Evolutionary conservation across 2,113 vertebrate genomes (phyloP), one percentile per base, ranked within the genome.

Genomic region (Reinhardtius hippoglossoides): DNA sequence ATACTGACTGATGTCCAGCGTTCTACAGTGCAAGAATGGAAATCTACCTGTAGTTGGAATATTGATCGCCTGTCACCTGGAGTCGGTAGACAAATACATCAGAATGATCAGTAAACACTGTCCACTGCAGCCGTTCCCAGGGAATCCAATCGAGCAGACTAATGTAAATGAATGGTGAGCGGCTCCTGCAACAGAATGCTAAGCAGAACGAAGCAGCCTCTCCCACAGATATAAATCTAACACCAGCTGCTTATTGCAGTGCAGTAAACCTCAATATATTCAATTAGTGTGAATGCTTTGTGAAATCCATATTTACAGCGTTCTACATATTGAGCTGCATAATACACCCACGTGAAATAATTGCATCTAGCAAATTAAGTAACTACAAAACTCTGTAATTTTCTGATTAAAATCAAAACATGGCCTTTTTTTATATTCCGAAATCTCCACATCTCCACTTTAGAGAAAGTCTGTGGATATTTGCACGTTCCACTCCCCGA

Each of bases 41-140:
- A 90, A 91, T 85, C 76, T 76, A 89, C 87, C 84, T 91, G 86
- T 91, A 89, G 91, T 87, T 88, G 84, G 72, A 81, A 81, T 92
- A 93, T 93, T 88, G 92, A 94, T 85, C 52, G 20, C 12, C 66
- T 89, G 89, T 87, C 91, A 65, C 1, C 68, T 64, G 31, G 76
- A 81, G 78, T 87, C 74, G 66, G 71, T 75, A 9, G 80, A 90
- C 84, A 87, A 88, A 91, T 88, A 75, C 85, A 87, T 92, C 90
- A 90, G 90, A 44, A 14, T 88, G 86, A 90, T 88, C 85, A 81
- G 85, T 88, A 87, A 88, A 84, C 84, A 84, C 35, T 77, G 66
- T 82, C 54, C 27, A 74, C 64, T 58, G 78, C 73, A 44, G 48
- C 50, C 14, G 26, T 72, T 84, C 68, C 59, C 50, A 64, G 58